Evolutionary conservation across 1,140 invertebrate genomes (phyloP), one percentile per base, ranked within the genome.

Genomic region (Leucophenga varia): DNA sequence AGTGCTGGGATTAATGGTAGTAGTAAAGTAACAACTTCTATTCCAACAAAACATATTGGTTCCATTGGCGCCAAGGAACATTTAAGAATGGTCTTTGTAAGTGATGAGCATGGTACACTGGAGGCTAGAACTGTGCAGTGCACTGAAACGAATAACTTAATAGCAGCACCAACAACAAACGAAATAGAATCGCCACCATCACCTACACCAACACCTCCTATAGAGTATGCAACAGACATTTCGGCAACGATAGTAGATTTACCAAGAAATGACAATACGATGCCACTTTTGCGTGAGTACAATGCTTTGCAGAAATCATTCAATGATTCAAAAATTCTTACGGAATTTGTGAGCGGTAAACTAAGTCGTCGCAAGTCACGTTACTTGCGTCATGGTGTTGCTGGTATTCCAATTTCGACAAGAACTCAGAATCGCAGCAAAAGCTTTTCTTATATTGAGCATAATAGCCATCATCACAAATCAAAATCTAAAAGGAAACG

Each of bases 291-390:
- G 22, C 48, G 53, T 16, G 51, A 56, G 46, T 32, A 64, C 47
- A 2, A 54, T n/a, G 65, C 64, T 3, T 18, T 75, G 14, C 60
- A 75, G 36, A 60, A 58, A 10, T 61, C 73, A 0, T 56, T 68
- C 7, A 64, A 55, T 35, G 73, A 71, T 9, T 75, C 70, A 17
- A 52, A 75, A 45, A 54, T 75, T 12, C 50, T 75, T 7, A 59
- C 59, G 6, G 64, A 69, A 41, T 75, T 57, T 52, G 59, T 72
- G 4, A 50, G 43, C 8, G 39, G 43, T 6, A 63, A 55, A 19
- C 28, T 64, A 6, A 69, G 68, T 47, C 52, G 57, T 0, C 54
- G 61, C 19, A 69, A 70, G 18, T 61, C 65, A 2, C 52, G 4
- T 20, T 20, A 21, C 16, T 21, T 38, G 18, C 42, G 14, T 19